phyloP scores from a whole-genome alignment of 2,797 vertebrate genomes.

The Spinus olivaceus region DNA sequence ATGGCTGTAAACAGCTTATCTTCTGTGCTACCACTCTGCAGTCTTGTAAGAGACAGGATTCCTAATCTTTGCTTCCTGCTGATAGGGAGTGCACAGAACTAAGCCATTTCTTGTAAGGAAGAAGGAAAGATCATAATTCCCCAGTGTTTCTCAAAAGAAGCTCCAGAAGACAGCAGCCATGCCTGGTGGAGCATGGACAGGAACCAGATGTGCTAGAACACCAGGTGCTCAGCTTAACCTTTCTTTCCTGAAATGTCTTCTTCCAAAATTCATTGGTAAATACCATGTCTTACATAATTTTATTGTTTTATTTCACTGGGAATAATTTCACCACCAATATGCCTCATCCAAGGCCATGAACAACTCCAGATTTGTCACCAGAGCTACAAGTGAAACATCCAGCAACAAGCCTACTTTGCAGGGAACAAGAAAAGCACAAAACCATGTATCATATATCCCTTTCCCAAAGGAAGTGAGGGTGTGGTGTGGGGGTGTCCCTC shows the following conservation, averaged over 20 bases:
- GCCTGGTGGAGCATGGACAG: fast-evolving
- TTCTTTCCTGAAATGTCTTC: background rate
- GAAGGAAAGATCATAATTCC: background rate
- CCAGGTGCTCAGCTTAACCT: background rate
- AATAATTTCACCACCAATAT: background rate
- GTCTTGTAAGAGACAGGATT: background rate
- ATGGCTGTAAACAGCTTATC: background rate
- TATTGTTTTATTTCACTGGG: background rate
- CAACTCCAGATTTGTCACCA: background rate
- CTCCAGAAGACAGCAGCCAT: background rate
- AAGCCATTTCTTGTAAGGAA: background rate
- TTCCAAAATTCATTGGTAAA: background rate
- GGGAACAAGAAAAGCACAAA: background rate
- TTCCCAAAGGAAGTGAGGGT: background rate
- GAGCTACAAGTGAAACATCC: background rate
- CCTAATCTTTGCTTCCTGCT: background rate
- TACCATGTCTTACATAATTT: background rate
- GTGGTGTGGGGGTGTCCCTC: too few species aligned
- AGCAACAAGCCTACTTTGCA: background rate
- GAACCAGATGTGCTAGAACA: fast-evolving
- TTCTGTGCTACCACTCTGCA: background rate
- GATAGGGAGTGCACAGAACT: background rate
- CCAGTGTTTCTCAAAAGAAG: background rate
- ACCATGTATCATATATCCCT: fast-evolving
- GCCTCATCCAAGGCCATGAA: background rate